Conservation (phyloP, 2,888 invertebrate species). For the Drosophila kambysellisi region DNA sequence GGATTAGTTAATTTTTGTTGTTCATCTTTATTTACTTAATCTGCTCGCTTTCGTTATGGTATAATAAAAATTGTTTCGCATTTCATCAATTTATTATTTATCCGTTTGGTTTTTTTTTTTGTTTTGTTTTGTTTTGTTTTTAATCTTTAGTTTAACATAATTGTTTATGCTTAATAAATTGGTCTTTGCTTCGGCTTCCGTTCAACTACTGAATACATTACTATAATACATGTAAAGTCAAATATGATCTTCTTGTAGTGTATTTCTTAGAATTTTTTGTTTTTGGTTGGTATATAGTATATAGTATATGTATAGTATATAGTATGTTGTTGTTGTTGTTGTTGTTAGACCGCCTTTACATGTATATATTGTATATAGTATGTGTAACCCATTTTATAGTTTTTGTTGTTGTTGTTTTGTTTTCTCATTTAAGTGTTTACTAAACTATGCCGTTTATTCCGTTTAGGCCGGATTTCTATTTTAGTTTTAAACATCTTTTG, state of each 20-base stretch:
- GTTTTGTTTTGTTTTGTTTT: slow-evolving; percentile 13
- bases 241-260: slow-evolving; percentile 63
- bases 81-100: slow-evolving; percentile 15
- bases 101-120: slow-evolving; percentile 7
- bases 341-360: slow-evolving; percentile 50
- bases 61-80: slow-evolving; percentile 71
- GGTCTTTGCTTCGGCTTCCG: slow-evolving; percentile 78
- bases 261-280: slow-evolving; percentile 7
- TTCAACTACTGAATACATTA: slow-evolving; percentile 74
- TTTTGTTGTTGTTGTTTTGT: slow-evolving; percentile 27
- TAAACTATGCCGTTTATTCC: slow-evolving; percentile 27
- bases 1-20: slow-evolving; percentile 46
- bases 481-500: slow-evolving; percentile 17
- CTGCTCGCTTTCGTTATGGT: slow-evolving; percentile 28
- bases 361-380: slow-evolving; percentile 40
- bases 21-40: slow-evolving; percentile 19
- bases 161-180: slow-evolving; percentile 74
- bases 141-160: slow-evolving; percentile 73
- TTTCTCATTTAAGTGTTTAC: slow-evolving; percentile 15
- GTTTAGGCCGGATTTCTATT: slow-evolving; percentile 38
- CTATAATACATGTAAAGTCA: slow-evolving; percentile 78
- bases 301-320: slow-evolving; percentile 37
- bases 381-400: slow-evolving; percentile 31
- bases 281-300: slow-evolving; percentile 33
- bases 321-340: slow-evolving; percentile 33